Conservation (phyloP, 2,113 vertebrate species). For the Haemorhous mexicanus region DNA sequence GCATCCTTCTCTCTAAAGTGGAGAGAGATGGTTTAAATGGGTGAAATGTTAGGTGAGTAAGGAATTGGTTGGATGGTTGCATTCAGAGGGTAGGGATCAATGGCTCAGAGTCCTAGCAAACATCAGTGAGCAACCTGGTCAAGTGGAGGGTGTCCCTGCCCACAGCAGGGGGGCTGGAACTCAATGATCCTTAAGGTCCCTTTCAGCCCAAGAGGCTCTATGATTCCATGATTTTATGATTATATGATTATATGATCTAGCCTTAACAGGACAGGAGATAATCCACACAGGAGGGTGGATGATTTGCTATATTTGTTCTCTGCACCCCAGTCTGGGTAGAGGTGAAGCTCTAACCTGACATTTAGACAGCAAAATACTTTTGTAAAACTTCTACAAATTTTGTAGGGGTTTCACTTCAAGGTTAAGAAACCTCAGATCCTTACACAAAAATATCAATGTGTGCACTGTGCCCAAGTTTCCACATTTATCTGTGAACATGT, state of each 20-base stretch:
- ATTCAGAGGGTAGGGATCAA: background rate
- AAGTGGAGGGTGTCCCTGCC: background rate
- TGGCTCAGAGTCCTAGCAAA: background rate
- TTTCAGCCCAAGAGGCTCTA: background rate
- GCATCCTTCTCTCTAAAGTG: background rate
- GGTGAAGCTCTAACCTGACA: background rate
- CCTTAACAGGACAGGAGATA: background rate
- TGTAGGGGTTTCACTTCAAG: background rate
- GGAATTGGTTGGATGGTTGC: background rate
- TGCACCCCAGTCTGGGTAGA: background rate
- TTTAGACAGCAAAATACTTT: background rate
- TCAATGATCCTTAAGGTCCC: rapidly evolving
- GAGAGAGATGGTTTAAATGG: too few relatives aligned
- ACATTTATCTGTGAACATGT: background rate
- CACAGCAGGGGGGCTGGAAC: background rate
- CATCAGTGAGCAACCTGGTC: background rate
- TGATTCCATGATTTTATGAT: background rate
- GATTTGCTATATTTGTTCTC: background rate
- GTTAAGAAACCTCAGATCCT: background rate
- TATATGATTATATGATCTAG: background rate
- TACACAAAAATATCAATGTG: background rate
- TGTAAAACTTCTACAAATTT: background rate
- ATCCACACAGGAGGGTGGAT: background rate
- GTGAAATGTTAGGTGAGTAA: background rate
- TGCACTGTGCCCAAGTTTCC: background rate